Evolutionary conservation across 2,888 invertebrate species (phyloP).

Genomic region (Palloptera scutellata): DNA sequence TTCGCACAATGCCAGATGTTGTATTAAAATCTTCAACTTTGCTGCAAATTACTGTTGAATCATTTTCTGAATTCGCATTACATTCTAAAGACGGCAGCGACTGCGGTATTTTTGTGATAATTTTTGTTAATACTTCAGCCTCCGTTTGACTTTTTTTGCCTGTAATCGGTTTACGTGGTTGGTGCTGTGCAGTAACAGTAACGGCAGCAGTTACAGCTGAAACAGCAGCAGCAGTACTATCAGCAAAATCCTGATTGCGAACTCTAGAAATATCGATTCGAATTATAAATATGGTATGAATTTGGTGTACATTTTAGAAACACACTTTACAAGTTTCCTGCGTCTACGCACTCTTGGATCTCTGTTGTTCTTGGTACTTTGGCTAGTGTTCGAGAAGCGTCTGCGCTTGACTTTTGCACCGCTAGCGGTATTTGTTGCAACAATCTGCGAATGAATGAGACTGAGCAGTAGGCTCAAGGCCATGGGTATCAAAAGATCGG

Average conservation of each 20-base stretch:
- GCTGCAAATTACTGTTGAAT: neutral
- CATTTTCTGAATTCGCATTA: neutral
- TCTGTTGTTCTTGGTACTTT: conserved; percentile 43
- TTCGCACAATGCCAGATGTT: neutral
- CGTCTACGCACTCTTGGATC: conserved; percentile 55
- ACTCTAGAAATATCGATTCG: conserved; percentile 38
- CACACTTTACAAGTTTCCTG: conserved; percentile 60
- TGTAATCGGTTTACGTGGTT: conserved; percentile 23
- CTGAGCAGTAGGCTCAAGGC: conserved; percentile 78
- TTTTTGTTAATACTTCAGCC: conserved; percentile 9
- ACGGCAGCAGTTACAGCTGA: conserved; percentile 17
- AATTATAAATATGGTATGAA: conserved; percentile 4
- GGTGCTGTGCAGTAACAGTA: conserved; percentile 35
- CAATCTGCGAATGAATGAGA: conserved; percentile 83
- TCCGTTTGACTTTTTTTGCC: conserved; percentile 21
- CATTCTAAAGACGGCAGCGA: neutral
- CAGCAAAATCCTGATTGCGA: conserved; percentile 51
- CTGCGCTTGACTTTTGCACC: conserved; percentile 53
- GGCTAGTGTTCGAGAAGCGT: conserved; percentile 51
- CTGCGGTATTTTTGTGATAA: conserved; percentile 5
- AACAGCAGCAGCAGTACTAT: conserved; percentile 18
- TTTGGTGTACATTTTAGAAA: conserved; percentile 4
- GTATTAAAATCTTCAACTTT: neutral
- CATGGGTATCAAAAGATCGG: conserved; percentile 77
- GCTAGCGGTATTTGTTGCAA: conserved; percentile 69